Base-by-base conservation (phyloP, 2,797 vertebrate species). In the Malacoraja senta region DNA sequence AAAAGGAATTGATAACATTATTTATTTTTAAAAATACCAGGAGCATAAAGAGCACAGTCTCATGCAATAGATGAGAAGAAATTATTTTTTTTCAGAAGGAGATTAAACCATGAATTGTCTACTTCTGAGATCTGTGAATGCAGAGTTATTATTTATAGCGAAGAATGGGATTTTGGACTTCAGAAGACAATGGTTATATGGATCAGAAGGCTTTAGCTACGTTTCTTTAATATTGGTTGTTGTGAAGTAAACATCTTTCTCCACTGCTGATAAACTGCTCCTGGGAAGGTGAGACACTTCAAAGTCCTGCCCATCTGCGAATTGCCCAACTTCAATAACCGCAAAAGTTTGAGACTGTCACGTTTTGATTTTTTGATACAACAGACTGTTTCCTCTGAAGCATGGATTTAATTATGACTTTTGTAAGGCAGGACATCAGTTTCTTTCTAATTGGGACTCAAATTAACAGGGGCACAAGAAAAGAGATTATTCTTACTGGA, bases 401-500 rank as follows among this genome's bases (percentile, higher is more conserved):
- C 61, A 63, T 38, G 77, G 32, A 35, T 3, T 79, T 35, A 35
- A 79, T 79, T 79, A 79, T 38, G 32, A 15, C 19, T 17, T 32
- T 88, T 88, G 17, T 21, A 95, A 95, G 95, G 94, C 84, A 94
- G 94, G 90, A 65, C 84, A 68, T 19, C n/a, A 65, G 61, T 88
- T 32, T 88, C 15, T 32, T 29, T 35, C 63, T 35, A 65, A 88
- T 88, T 88, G 61, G n/a, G 61, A 68, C n/a, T 63, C 61, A 65
- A 65, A 26, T 72, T 4, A 21, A 29, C 44, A 35, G 35, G 32
- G 32, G 65, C 35, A 91, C 17, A 72, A 72, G 19, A 74, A 91
- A 72, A 72, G 15, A 91, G 68, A 71, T 44, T 19, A 71, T 88
- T 72, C 68, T 72, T 29, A 3, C 68, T 26, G 19, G 32, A 44